A percentile compares a stretch with the other conserved stretches of the same genome.
These are phyloP conservation scores for Myocastor coypus DNA, from an alignment of 2,113 vertebrate genomes.

Conservation along the genomic window DNA sequence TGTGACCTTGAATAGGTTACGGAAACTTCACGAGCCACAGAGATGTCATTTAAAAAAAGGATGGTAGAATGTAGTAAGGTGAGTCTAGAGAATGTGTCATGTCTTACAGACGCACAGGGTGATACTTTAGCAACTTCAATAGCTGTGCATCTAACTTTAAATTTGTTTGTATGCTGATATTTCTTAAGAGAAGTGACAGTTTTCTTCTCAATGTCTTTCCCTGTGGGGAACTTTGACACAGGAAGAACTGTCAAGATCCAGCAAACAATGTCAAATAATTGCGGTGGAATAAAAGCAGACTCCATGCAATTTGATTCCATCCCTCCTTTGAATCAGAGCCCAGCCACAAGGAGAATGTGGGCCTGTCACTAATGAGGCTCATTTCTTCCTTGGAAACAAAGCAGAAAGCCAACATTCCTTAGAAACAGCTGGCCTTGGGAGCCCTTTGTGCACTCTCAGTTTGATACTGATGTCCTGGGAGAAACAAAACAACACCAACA, in stretches of 20 bases:
- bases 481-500: background rate
- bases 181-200: background rate
- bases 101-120: background rate
- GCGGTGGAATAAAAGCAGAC: background rate
- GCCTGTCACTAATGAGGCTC: background rate
- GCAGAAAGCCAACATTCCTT: background rate
- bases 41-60: background rate
- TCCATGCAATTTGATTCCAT: background rate
- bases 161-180: background rate
- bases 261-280: background rate
- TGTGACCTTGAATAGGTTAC: background rate
- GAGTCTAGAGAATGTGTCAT: background rate
- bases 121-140: background rate
- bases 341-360: background rate
- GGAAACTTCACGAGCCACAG: background rate
- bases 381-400: slow-evolving; percentile 32
- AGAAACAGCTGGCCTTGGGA: background rate
- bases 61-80: background rate
- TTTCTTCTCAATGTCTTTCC: background rate
- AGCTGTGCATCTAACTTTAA: background rate
- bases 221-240: background rate
- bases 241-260: background rate
- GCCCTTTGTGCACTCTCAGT: background rate
- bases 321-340: background rate
- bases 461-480: background rate